These are phyloP conservation scores for Hestina assimilis DNA, from an alignment of 1,140 invertebrate genomes.

Conservation along the genomic window DNA sequence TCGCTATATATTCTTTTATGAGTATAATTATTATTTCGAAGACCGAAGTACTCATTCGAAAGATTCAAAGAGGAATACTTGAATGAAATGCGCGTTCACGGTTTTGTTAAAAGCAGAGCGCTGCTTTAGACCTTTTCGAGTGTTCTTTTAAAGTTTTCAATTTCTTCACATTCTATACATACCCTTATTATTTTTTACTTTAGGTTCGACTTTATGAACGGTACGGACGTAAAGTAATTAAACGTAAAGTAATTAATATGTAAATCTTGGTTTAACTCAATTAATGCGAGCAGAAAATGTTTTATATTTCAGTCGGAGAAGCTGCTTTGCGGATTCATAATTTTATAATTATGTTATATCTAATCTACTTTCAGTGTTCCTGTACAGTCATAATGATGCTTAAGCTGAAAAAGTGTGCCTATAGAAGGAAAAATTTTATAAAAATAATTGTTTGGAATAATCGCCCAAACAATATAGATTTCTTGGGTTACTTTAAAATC, in stretches of 20 bases:
- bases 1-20: slow-evolving; percentile 12
- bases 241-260: slow-evolving; percentile 1
- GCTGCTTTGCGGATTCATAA: neutral
- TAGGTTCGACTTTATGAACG: slow-evolving; percentile 4
- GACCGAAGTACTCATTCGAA: slow-evolving; percentile 11
- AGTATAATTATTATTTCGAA: slow-evolving; percentile 18
- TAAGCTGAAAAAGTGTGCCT: neutral
- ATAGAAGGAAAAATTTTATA: too few species aligned
- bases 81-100: slow-evolving; percentile 46
- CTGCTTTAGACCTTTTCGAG: slow-evolving; percentile 45
- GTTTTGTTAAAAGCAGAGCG: slow-evolving; percentile 30
- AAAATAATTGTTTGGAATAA: too few species aligned
- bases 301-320: neutral
- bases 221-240: neutral
- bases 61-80: slow-evolving; percentile 35
- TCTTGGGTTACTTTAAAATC: too few species aligned
- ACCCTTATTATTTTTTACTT: slow-evolving; percentile 23
- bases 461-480: too few species aligned
- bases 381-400: neutral
- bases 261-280: neutral
- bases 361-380: neutral
- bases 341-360: neutral
- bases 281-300: neutral
- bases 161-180: slow-evolving; percentile 22
- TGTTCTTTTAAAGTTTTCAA: slow-evolving; percentile 32